phyloP scores from a whole-genome alignment of 92 coral and sea anemone genomes.

The Paramuricea clavata region DNA sequence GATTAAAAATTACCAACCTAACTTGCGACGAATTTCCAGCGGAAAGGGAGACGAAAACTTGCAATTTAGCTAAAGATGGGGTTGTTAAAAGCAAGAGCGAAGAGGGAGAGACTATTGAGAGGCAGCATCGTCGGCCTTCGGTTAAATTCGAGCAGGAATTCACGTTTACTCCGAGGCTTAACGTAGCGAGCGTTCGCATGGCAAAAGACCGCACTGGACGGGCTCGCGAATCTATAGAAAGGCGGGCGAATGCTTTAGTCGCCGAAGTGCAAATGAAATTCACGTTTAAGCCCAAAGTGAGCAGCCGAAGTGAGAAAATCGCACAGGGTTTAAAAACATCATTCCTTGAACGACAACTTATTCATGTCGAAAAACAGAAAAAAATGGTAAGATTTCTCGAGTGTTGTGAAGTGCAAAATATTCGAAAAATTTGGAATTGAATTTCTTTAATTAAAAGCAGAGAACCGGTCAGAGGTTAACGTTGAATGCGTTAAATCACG shows the following conservation, averaged over 20 bases:
- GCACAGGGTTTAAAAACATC: conserved; percentile 90
- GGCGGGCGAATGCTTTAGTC: conserved; percentile 58
- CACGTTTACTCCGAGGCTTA: conserved; percentile 94
- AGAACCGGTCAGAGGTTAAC: not conserved
- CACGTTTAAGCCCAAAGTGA: conserved; percentile 95
- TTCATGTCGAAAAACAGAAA: conserved; percentile 90
- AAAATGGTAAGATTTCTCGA: conserved; percentile 76
- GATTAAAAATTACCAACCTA: not conserved
- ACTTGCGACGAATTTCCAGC: not conserved
- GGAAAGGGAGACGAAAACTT: not conserved
- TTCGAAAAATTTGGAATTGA: not conserved
- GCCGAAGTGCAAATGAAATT: conserved; percentile 79
- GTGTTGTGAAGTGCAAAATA: not conserved
- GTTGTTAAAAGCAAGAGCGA: conserved; percentile 9
- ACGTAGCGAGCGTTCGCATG: conserved; percentile 86
- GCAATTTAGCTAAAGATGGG: not conserved
- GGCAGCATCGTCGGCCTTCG: conserved; percentile 64
- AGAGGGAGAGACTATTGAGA: conserved; percentile 41
- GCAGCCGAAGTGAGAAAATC: conserved; percentile 91
- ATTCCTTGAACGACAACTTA: conserved; percentile 93
- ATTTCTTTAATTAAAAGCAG: not conserved
- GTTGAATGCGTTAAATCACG: not conserved
- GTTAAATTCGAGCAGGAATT: conserved; percentile 87
- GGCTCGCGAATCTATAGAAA: conserved; percentile 57
- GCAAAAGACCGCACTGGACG: conserved; percentile 85